Evolutionary conservation across 2,888 invertebrate genomes (phyloP), one percentile per base, ranked within the genome.

Genomic region (Chelonus formosanus): DNA sequence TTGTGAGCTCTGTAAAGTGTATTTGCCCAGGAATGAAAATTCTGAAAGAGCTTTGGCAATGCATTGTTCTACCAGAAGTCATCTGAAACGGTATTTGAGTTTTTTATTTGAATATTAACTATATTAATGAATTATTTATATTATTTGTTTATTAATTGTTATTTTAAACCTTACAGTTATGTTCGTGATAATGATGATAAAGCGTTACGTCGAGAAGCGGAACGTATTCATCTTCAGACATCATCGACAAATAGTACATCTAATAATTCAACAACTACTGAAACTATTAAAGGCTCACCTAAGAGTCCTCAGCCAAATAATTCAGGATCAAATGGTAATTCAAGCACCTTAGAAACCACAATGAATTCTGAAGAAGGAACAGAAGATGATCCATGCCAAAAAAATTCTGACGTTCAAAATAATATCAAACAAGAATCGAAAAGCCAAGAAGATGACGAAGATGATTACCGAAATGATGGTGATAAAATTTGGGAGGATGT

Each of bases 401-500:
- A 70, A 35, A 43, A 44, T 5, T 67, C 31, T 20, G 60, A 65
- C 6, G 58, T 69, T 40, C 72, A 70, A 4, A 54, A 47, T 1
- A 86, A 85, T 75, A 67, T 4, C 84, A 85, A 36, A 87, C 81
- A 34, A 87, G 57, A 3, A 70, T 75, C 44, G 6, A 52, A 52
- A 52, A 8, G 82, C 35, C 86, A 84, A n/a, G 85, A 85, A 35
- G 89, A 86, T 45, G 81, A 82, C 36, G 77, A 79, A 7, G 84
- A 85, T 40, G 88, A 82, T 48, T 79, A 75, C 57, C 74, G 68
- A 2, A 78, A 71, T 5, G 80, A 80, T 5, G 90, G 90, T 74
- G 92, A 92, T 74, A 91, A 92, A 76, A 78, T 92, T 64, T 93
- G 93, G 93, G 92, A 91, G 35, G 92, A 92, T 81, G 92, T 93